These are phyloP conservation scores for Polypedilum pembai DNA, from an alignment of 1,140 invertebrate species.

Conservation along the genomic window DNA sequence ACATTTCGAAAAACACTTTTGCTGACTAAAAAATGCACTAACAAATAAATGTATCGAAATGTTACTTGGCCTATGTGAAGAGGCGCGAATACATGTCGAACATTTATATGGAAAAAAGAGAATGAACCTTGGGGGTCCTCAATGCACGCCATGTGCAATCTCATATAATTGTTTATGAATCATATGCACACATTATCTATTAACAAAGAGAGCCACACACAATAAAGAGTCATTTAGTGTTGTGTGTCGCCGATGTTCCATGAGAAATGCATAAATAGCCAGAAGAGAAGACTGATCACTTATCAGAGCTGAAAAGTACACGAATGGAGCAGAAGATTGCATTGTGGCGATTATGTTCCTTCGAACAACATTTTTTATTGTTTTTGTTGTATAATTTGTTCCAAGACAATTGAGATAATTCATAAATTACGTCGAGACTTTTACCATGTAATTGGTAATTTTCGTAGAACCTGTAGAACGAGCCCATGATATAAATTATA, in stretches of 20 bases:
- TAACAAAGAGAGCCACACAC: neutral
- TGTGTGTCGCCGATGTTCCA: neutral
- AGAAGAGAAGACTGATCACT: neutral
- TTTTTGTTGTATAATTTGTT: constrained; percentile 3
- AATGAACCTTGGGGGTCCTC: neutral
- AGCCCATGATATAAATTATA: neutral
- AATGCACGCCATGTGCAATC: neutral
- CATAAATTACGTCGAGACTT: constrained; percentile 9
- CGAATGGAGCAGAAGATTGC: neutral
- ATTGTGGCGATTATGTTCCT: neutral
- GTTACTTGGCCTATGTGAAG: neutral
- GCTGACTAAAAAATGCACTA: neutral
- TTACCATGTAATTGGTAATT: neutral
- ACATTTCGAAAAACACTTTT: constrained; percentile 18
- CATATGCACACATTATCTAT: neutral
- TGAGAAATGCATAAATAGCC: neutral
- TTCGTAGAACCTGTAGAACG: neutral
- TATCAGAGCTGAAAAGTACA: neutral
- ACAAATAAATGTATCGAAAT: neutral
- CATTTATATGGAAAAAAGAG: neutral
- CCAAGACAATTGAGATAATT: neutral
- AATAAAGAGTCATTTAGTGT: neutral
- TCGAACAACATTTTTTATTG: neutral
- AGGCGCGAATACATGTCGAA: constrained; percentile 6
- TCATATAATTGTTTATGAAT: neutral